Conservation (phyloP, 2,888 invertebrate species). For the Cataglyphis altisquamis region DNA sequence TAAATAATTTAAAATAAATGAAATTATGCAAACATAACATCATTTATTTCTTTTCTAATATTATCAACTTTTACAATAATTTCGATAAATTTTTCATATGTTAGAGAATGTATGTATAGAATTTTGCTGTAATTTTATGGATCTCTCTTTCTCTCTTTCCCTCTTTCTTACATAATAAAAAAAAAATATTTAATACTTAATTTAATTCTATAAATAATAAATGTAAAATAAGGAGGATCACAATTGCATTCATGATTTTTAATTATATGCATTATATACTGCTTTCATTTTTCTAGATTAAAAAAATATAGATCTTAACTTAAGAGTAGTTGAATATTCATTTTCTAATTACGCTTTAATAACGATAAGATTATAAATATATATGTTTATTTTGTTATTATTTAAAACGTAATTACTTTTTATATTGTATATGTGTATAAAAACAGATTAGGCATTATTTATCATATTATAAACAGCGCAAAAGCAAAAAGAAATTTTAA, state of each 20-base stretch:
- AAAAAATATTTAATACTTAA: constrained; percentile 43
- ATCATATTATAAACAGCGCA: neutral
- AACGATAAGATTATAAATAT: neutral
- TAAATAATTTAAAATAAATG: neutral
- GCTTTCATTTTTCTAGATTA: constrained; percentile 2
- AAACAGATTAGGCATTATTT: neutral
- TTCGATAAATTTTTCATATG: neutral
- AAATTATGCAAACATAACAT: neutral
- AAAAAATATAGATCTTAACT: neutral
- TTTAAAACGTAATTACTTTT: neutral
- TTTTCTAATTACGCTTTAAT: constrained; percentile 18
- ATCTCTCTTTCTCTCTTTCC: neutral
- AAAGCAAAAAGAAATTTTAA: neutral
- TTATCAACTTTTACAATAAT: neutral
- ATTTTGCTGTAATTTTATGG: neutral
- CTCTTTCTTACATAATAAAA: neutral
- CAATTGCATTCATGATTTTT: constrained; percentile 19
- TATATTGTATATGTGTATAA: neutral
- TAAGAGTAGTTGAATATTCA: neutral
- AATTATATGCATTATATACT: neutral
- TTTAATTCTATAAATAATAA: constrained; percentile 49
- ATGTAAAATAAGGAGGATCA: constrained; percentile 41
- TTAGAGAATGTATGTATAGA: neutral
- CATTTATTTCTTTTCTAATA: neutral
- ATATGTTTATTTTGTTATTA: neutral